phyloP scores from a whole-genome alignment of 2,797 vertebrate genomes.

The Perdix hodgsoniae region DNA sequence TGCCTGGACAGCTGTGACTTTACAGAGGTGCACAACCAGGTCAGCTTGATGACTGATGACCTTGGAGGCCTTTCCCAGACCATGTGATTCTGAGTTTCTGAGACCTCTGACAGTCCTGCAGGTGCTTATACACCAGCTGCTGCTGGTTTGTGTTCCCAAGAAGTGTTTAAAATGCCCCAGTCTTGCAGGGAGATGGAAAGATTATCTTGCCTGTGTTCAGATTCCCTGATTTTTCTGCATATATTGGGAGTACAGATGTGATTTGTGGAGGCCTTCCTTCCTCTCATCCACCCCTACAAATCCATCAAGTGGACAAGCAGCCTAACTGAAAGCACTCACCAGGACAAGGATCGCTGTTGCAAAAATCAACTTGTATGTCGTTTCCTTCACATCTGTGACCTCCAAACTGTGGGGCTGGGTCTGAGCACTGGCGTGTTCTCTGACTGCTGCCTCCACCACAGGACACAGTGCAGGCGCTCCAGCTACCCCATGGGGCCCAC shows the following conservation, averaged over 20 bases:
- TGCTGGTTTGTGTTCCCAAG: not conserved
- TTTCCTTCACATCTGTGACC: slow-evolving; percentile 92
- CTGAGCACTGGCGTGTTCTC: slow-evolving; percentile 89
- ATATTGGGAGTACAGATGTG: not conserved
- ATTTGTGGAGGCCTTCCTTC: not conserved
- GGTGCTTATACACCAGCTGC: not conserved
- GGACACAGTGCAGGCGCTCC: slow-evolving; percentile 92
- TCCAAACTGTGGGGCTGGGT: slow-evolving; percentile 87
- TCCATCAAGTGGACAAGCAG: fast-evolving
- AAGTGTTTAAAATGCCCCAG: not conserved
- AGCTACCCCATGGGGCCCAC: slow-evolving; percentile 92
- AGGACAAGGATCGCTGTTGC: slow-evolving; percentile 93
- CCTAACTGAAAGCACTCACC: slow-evolving; percentile 80
- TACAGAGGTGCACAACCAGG: not conserved
- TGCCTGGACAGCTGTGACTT: not conserved
- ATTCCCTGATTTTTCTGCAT: not conserved
- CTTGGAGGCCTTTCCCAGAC: not conserved
- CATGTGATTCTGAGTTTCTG: not conserved
- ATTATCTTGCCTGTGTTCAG: not conserved
- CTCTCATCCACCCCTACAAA: fast-evolving
- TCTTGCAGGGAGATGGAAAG: not conserved
- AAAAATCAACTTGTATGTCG: slow-evolving; percentile 91
- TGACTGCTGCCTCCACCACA: slow-evolving; percentile 93
- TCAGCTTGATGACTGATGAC: not conserved
- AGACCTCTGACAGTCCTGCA: not conserved